phyloP scores from a whole-genome alignment of 2,888 invertebrate species.

The Orthosia cruda region DNA sequence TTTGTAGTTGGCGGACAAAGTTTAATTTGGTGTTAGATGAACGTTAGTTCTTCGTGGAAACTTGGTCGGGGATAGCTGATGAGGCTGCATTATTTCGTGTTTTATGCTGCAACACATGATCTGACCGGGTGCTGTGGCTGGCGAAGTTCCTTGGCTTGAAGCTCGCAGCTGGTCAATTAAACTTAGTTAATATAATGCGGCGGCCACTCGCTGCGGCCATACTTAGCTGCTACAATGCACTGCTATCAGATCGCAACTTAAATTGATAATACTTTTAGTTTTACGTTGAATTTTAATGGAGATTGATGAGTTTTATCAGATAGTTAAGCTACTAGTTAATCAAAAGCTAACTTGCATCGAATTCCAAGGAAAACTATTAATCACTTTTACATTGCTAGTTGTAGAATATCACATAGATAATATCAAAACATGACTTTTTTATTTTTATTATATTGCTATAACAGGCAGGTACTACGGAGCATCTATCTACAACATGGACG shows the following conservation, averaged over 20 bases:
- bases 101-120: conserved; percentile 72
- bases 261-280: conserved; percentile 46
- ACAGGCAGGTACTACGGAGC: neutral
- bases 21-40: conserved; percentile 34
- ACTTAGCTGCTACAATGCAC: conserved; percentile 45
- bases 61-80: conserved; percentile 59
- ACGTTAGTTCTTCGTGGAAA: conserved; percentile 44
- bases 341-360: conserved; percentile 9
- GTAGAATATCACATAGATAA: neutral
- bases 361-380: conserved; percentile 6
- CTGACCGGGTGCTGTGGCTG: conserved; percentile 41
- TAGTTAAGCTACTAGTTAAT: conserved; percentile 17
- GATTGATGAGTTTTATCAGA: conserved; percentile 14
- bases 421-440: neutral
- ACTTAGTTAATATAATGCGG: conserved; percentile 63
- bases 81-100: conserved; percentile 77
- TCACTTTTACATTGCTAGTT: neutral
- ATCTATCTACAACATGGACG: neutral
- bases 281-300: conserved; percentile 45
- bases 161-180: conserved; percentile 71
- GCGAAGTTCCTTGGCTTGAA: conserved; percentile 54
- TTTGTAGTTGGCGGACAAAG: conserved; percentile 41
- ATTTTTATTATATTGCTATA: neutral
- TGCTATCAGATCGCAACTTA: conserved; percentile 61
- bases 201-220: conserved; percentile 12